Base-by-base conservation (phyloP, 2,888 invertebrate genomes). In the Steinernema carpocapsae region DNA sequence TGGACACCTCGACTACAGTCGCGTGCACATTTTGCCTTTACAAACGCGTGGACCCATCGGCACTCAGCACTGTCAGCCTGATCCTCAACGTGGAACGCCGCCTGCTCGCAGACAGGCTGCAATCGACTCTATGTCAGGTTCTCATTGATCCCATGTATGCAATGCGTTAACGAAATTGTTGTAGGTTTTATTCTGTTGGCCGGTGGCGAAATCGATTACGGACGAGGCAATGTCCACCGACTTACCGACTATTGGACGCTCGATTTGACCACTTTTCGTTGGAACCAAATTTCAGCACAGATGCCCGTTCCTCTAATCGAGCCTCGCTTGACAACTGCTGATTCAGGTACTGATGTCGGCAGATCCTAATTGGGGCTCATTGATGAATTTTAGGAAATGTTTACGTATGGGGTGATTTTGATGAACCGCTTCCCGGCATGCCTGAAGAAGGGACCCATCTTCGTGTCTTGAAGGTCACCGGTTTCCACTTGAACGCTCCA, bases 351-450 rank as follows among this genome's bases (percentile, higher is more conserved):
- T 22, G 4, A 2, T 22, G 6, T 3, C 3, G 22, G 19, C 3
- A 26, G 37, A 14, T 1, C 32, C 2, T 70, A 17, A 3, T 37
- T 70, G 7, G 4, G 7, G 4, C n/a, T 45, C 24, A 52, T 14
- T 10, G 2, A 26, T 24, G n/a, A 46, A 7, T 74, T 83, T 45
- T 52, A 83, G 84, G 84, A 70, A 84, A 83, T 72, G 82, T 85
- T 46, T 86, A 83, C 72, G 79, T 87, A 29, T 86, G 86, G 85
- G 86, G 86, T 46, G 86, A 86, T 74, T 87, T 84, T 52, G 86
- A 86, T 71, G 80, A 85, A 76, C 86, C 86, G 56, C 77, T 86
- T 32, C 86, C 86, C 29, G 86, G 86, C 52, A 86, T 86, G 86
- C 84, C 84, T 19, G 75, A 76, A 12, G 73, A 75, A n/a, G 83